phyloP scores from a whole-genome alignment of 1,140 invertebrate species.

The Drosophila mojavensis region DNA sequence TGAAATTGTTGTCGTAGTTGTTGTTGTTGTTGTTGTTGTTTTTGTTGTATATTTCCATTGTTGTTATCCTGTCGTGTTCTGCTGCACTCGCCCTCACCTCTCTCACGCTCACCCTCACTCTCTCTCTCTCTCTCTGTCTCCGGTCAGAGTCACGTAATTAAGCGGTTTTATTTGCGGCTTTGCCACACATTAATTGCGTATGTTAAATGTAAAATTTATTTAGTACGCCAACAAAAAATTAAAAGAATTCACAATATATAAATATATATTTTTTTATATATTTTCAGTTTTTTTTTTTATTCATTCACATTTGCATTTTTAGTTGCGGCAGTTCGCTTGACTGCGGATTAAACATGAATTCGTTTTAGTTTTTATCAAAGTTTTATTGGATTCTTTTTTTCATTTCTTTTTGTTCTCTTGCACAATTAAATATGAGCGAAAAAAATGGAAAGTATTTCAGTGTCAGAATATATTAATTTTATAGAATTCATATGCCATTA shows the following conservation, averaged over 20 bases:
- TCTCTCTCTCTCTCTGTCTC: conserved; percentile 37
- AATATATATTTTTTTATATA: conserved; percentile 19
- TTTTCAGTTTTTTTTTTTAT: background rate
- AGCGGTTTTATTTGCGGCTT: conserved; percentile 82
- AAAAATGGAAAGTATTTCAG: conserved; percentile 2
- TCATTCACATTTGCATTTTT: background rate
- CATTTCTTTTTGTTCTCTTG: background rate
- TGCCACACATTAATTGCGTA: conserved; percentile 78
- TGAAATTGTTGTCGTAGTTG: conserved; percentile 28
- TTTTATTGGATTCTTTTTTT: background rate
- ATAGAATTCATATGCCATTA: background rate
- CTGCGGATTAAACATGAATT: conserved; percentile 2
- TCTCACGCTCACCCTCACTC: background rate
- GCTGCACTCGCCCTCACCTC: too few species aligned
- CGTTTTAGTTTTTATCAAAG: conserved; percentile 7
- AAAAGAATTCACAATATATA: conserved; percentile 6
- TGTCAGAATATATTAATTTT: conserved; percentile 6
- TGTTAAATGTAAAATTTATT: conserved; percentile 79
- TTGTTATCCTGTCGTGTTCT: conserved; percentile 10
- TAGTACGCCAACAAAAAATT: conserved; percentile 26
- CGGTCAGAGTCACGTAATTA: conserved; percentile 75
- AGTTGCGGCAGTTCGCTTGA: background rate
- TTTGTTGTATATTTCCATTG: conserved; percentile 3
- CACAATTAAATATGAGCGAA: background rate
- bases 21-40: conserved; percentile 17